Base-by-base conservation (phyloP, 2,113 vertebrate species). In the Apteryx mantelli region DNA sequence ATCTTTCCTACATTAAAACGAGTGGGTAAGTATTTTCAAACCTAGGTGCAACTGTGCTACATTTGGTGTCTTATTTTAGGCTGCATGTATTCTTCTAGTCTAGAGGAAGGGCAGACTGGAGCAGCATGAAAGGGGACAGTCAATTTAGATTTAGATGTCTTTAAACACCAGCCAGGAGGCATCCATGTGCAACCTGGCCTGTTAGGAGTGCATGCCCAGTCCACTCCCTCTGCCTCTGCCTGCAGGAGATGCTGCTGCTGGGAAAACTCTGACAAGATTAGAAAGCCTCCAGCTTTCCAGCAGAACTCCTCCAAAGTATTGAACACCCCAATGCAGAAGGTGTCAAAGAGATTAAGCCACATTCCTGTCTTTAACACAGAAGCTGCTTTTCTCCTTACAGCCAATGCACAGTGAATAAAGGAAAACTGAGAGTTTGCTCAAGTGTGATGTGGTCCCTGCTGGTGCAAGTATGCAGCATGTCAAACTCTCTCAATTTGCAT, bases 401-500 rank as follows among this genome's bases (percentile, higher is more conserved):
- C 7, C 34, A 61, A 32, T 13, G 24, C 20, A 64, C 19, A 74
- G 1, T 24, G 19, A 58, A 64, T 76, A 38, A 48, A 71, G 22
- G 8, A 71, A 85, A 93, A 70, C 34, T 61, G 6, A 11, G 34
- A 66, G 28, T 18, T 86, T 78, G 52, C 34, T 63, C 13, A 28
- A 79, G 16, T 50, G 38, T 21, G 4, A 86, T 44, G 48, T 30
- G 9, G 28, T 83, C 52, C 30, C 75, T 92, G 55, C 74, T 91
- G 65, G 22, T 85, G n/a, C 17, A 55, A 91, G 66, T 36, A 53
- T 38, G 83, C 9, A 92, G 73, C 69, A 60, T 82, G 50, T 88
- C 92, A 89, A 89, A 86, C 30, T 76, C 17, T 75, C 48, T 91
- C 61, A 77, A 86, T 97, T 91, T 97, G 36, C 74, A 63, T 42